phyloP scores from a whole-genome alignment of 2,888 invertebrate genomes.

The Acanthosepion pharaonis region DNA sequence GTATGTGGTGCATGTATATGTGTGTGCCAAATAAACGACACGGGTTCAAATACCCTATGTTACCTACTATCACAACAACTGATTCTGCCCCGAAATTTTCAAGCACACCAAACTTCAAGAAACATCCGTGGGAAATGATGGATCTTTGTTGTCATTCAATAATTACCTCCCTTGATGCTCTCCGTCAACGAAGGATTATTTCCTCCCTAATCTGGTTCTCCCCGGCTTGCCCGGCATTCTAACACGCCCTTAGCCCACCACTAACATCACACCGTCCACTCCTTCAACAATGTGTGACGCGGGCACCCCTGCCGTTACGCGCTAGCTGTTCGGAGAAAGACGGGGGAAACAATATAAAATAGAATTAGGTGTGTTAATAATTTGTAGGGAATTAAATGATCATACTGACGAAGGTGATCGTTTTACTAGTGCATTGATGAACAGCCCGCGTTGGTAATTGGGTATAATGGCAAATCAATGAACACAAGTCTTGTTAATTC shows the following conservation, averaged over 20 bases:
- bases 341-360: not conserved
- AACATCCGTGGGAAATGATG: not conserved
- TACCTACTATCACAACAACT: not conserved
- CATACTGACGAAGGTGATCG: not conserved
- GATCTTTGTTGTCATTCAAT: not conserved
- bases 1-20: not conserved
- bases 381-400: constrained; percentile 33
- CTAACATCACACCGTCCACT: not conserved
- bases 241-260: not conserved
- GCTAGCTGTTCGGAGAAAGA: not conserved
- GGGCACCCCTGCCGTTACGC: not conserved
- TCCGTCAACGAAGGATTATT: constrained; percentile 33
- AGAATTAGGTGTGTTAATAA: constrained; percentile 33
- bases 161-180: constrained; percentile 22
- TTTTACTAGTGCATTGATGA: not conserved
- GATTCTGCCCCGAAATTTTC: not conserved
- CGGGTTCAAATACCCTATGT: not conserved
- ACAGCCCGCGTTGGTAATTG: constrained; percentile 33
- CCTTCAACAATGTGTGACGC: not conserved
- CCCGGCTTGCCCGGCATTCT: not conserved
- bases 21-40: not conserved
- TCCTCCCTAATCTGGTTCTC: not conserved
- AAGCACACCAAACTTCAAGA: not conserved
- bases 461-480: not conserved
- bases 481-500: not conserved